Evolutionary conservation across 2,888 invertebrate species (phyloP).

Genomic region (Actias luna): DNA sequence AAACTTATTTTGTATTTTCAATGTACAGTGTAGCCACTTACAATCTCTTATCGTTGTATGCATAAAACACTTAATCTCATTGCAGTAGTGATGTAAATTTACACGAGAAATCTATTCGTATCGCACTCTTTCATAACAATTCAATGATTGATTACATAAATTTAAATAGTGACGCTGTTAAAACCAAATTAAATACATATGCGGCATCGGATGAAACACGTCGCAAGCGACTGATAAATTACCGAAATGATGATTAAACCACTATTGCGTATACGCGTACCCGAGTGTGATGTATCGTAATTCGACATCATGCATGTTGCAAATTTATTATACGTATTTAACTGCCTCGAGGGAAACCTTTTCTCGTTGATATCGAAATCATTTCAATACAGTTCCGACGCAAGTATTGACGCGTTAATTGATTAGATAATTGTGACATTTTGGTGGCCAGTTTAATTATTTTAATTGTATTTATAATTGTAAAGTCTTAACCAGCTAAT

Average conservation of each 20-base stretch:
- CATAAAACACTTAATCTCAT: constrained; percentile 46
- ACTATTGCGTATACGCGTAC: constrained; percentile 55
- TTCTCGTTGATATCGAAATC: background rate
- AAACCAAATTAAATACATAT: constrained; percentile 76
- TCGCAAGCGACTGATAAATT: constrained; percentile 72
- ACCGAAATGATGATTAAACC: constrained; percentile 70
- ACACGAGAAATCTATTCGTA: constrained; percentile 72
- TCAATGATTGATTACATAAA: constrained; percentile 79
- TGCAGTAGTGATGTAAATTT: constrained; percentile 73
- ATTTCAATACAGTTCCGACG: background rate
- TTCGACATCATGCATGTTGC: constrained; percentile 42
- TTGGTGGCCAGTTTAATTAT: background rate
- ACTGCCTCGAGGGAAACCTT: background rate
- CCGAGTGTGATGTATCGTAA: constrained; percentile 41
- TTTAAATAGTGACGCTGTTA: constrained; percentile 76
- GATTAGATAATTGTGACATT: background rate
- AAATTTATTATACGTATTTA: constrained; percentile 30
- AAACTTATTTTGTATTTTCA: background rate
- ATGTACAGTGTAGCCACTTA: background rate
- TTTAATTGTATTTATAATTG: background rate
- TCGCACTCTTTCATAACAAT: constrained; percentile 79
- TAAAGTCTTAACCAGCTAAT: background rate
- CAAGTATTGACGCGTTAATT: background rate
- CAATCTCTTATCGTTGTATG: background rate
- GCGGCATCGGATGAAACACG: constrained; percentile 74